phyloP scores from a whole-genome alignment of 2,797 vertebrate species.

The Halcyon leucocephala region DNA sequence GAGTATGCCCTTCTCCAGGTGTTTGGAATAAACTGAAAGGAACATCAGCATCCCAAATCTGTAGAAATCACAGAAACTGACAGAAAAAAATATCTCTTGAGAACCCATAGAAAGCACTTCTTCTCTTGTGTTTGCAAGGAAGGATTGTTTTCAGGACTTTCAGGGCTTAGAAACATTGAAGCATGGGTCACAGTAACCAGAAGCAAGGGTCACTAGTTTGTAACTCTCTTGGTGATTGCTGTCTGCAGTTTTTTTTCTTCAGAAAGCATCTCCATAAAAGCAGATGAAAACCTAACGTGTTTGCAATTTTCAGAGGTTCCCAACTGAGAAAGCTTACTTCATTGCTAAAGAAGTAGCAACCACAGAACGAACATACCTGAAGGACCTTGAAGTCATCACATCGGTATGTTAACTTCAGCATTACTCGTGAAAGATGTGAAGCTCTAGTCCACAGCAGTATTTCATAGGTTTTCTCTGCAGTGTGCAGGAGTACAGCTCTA shows the following conservation, averaged over 20 bases:
- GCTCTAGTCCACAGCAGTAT: background rate
- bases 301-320: conserved; percentile 87
- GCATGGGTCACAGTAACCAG: conserved; percentile 24
- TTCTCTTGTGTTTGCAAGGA: background rate
- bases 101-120: background rate
- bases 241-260: background rate
- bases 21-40: background rate
- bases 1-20: background rate
- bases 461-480: background rate
- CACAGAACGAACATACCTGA: conserved; percentile 93
- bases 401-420: conserved; percentile 80
- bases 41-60: background rate
- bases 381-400: conserved; percentile 96
- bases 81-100: background rate
- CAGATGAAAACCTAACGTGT: conserved; percentile 31
- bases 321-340: conserved; percentile 92
- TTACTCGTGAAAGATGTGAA: background rate
- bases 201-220: conserved; percentile 21
- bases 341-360: conserved; percentile 94
- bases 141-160: background rate
- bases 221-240: background rate
- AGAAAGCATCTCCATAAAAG: background rate
- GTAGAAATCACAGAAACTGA: background rate
- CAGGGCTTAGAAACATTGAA: background rate
- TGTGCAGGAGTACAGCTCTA: background rate